Conservation (phyloP, 2,797 vertebrate species). For the Pseudomugil gertrudae region DNA sequence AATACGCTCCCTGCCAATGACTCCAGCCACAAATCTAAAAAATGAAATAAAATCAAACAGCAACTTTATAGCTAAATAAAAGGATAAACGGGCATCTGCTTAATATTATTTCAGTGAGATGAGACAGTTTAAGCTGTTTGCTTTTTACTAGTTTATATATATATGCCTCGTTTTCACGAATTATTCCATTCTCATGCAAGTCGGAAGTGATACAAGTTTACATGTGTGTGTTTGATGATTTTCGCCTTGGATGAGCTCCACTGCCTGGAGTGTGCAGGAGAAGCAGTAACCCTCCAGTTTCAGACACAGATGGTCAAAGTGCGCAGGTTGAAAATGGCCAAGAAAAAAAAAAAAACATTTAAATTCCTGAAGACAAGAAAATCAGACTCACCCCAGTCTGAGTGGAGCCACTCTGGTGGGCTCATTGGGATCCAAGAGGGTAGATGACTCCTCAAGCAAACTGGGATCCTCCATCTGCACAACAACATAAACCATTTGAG, state of each 20-base stretch:
- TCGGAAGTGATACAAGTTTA: not conserved
- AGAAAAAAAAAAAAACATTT: conserved; percentile 17
- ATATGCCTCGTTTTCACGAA: not conserved
- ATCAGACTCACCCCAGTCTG: conserved; percentile 88
- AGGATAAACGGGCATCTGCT: not conserved
- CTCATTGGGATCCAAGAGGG: conserved; percentile 90
- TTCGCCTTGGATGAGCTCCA: conserved; percentile 8
- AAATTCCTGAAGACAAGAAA: not conserved
- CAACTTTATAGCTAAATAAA: not conserved
- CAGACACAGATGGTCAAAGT: conserved; percentile 24
- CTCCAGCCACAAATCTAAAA: conserved; percentile 93
- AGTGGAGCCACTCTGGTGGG: conserved; percentile 87
- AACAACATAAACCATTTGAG: conserved; percentile 36
- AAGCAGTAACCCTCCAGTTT: conserved; percentile 6
- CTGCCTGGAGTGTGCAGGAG: conserved; percentile 18
- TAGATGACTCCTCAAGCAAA: conserved; percentile 93
- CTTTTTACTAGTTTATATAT: too few relatives aligned
- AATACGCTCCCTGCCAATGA: conserved; percentile 94
- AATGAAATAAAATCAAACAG: not conserved
- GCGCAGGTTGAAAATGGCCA: conserved; percentile 11
- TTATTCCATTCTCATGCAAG: not conserved
- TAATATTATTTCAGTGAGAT: not conserved
- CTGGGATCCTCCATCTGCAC: conserved; percentile 98
- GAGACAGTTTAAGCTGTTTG: not conserved
- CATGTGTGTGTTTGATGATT: conserved; percentile 15